These are phyloP conservation scores for Nasua narica DNA, from an alignment of 2,797 vertebrate species.

Conservation along the genomic window DNA sequence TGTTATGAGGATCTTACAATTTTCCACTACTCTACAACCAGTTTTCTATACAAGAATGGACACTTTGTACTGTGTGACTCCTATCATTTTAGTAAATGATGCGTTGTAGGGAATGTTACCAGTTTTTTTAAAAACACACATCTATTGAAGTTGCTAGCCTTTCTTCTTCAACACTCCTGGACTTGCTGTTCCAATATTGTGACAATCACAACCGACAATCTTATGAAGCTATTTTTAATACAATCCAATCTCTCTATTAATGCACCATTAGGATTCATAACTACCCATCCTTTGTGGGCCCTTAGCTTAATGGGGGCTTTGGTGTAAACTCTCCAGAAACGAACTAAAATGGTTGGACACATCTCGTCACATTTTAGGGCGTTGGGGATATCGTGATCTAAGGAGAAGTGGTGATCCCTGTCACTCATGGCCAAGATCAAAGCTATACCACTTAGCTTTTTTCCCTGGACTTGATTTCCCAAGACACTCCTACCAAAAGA, in stretches of 20 bases:
- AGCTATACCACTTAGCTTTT: background rate
- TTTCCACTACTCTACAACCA: background rate
- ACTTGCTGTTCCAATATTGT: background rate
- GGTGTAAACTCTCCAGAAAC: background rate
- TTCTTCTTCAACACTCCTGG: background rate
- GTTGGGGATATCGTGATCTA: background rate
- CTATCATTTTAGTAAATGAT: background rate
- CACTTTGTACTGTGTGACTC: background rate
- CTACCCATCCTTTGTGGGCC: background rate
- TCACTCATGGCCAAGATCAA: background rate
- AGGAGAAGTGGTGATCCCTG: background rate
- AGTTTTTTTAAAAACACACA: background rate
- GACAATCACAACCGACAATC: background rate
- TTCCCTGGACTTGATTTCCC: background rate
- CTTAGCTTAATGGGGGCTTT: background rate
- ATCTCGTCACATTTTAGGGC: background rate
- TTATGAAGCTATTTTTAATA: background rate
- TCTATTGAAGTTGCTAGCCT: background rate
- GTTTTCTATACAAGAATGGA: background rate
- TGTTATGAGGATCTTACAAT: background rate
- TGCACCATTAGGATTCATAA: background rate
- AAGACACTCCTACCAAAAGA: background rate
- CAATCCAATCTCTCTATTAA: background rate
- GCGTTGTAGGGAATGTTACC: background rate
- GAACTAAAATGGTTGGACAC: background rate